A percentile compares a stretch with the other conserved stretches of the same genome.
These are phyloP conservation scores for Mamestra brassicae DNA, from an alignment of 2,888 invertebrate genomes.

Conservation along the genomic window DNA sequence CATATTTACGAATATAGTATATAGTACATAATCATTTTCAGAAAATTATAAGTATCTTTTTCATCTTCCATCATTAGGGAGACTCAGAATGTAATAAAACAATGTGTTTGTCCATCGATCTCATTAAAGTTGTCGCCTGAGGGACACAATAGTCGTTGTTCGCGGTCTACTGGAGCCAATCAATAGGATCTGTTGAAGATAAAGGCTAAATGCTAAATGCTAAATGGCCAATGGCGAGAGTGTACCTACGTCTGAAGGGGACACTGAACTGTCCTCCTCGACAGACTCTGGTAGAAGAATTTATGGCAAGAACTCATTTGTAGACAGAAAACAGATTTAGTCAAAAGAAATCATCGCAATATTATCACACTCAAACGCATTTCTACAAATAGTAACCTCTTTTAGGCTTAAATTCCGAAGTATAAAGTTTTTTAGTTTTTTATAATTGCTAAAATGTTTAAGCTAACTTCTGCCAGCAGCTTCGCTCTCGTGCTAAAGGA, in stretches of 20 bases:
- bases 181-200: constrained; percentile 38
- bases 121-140: constrained; percentile 46
- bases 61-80: constrained; percentile 8
- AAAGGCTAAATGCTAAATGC: too few relatives aligned
- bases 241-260: neutral
- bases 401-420: too few relatives aligned
- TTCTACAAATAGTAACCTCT: neutral
- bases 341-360: neutral
- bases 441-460: too few relatives aligned
- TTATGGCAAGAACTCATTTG: neutral
- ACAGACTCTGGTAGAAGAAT: neutral
- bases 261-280: neutral
- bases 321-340: neutral
- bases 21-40: neutral
- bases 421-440: too few relatives aligned
- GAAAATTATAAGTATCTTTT: neutral
- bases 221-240: constrained; percentile 24
- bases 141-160: constrained; percentile 34
- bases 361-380: neutral
- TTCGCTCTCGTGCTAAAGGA: too few relatives aligned
- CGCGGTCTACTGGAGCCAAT: constrained; percentile 56
- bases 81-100: constrained; percentile 44
- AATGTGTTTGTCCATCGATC: constrained; percentile 53
- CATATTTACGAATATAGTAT: neutral
- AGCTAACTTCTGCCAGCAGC: too few relatives aligned